phyloP scores from a whole-genome alignment of 2,888 invertebrate species.

The Chymomyza amoena region DNA sequence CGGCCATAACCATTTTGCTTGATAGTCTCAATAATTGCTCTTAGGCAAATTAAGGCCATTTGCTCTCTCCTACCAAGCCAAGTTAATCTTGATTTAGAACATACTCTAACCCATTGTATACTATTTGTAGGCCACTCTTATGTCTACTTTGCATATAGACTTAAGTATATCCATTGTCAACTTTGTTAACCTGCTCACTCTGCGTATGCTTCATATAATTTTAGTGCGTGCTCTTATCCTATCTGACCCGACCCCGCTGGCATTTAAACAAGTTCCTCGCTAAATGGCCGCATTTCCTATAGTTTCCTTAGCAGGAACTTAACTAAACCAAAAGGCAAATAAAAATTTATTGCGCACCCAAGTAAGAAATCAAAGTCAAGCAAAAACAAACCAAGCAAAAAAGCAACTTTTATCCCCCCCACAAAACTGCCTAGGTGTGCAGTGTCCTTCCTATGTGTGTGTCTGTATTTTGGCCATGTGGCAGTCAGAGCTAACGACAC shows the following conservation, averaged over 20 bases:
- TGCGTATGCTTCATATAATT: neutral
- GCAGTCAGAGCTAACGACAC: constrained; percentile 56
- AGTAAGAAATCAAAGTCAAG: constrained; percentile 59
- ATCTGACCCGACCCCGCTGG: neutral
- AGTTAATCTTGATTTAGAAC: neutral
- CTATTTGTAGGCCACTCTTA: neutral
- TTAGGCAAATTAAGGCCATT: neutral
- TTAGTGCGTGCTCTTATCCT: neutral
- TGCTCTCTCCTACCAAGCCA: neutral
- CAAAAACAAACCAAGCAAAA: neutral
- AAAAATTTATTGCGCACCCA: constrained; percentile 60
- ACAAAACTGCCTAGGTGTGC: constrained; percentile 3
- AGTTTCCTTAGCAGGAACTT: neutral
- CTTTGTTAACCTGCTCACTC: neutral
- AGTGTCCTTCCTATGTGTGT: neutral
- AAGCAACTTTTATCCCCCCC: neutral
- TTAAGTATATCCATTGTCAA: neutral
- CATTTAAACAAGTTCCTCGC: neutral
- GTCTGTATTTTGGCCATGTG: constrained; percentile 4
- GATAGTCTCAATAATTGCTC: neutral
- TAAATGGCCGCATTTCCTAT: neutral
- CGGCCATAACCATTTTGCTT: neutral
- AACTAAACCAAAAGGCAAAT: constrained; percentile 29
- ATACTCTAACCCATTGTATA: neutral
- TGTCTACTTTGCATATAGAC: neutral